Evolutionary conservation across 2,888 invertebrate species (phyloP).

Genomic region (Coenonympha arcania): DNA sequence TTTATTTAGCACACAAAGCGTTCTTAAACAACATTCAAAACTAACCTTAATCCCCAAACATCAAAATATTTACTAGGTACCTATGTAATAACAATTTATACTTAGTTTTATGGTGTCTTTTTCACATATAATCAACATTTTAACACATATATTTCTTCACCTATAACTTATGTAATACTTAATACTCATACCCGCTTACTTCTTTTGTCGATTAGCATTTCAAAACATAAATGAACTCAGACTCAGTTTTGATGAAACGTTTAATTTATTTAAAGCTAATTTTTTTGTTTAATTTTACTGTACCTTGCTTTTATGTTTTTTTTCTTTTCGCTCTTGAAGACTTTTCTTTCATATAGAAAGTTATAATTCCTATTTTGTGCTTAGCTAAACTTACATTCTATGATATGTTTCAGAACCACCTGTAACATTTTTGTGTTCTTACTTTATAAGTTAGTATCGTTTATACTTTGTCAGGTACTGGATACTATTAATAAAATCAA

Average conservation of each 20-base stretch:
- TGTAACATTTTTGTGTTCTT: constrained; percentile 25
- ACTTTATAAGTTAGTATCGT: not conserved
- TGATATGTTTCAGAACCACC: constrained; percentile 42
- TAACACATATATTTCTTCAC: too few relatives aligned
- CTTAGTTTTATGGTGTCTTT: too few relatives aligned
- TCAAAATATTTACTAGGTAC: constrained; percentile 24
- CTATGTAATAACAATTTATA: constrained; percentile 15
- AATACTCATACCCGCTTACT: too few relatives aligned
- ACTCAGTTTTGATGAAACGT: too few relatives aligned
- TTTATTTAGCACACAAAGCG: constrained; percentile 57
- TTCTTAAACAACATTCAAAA: constrained; percentile 26
- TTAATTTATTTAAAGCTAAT: too few relatives aligned
- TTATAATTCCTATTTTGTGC: constrained; percentile 1
- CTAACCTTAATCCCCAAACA: constrained; percentile 22
- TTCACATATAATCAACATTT: too few relatives aligned
- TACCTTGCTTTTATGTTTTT: too few relatives aligned
- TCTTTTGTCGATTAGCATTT: too few relatives aligned
- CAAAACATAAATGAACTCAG: too few relatives aligned
- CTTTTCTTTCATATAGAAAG: not conserved
- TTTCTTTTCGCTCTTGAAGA: not conserved
- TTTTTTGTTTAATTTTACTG: too few relatives aligned
- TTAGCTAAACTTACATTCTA: constrained; percentile 32
- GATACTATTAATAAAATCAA: not conserved
- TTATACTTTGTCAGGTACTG: not conserved
- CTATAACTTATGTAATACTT: too few relatives aligned